Base-by-base conservation (phyloP, 2,113 vertebrate species). In the Fregetta grallaria region DNA sequence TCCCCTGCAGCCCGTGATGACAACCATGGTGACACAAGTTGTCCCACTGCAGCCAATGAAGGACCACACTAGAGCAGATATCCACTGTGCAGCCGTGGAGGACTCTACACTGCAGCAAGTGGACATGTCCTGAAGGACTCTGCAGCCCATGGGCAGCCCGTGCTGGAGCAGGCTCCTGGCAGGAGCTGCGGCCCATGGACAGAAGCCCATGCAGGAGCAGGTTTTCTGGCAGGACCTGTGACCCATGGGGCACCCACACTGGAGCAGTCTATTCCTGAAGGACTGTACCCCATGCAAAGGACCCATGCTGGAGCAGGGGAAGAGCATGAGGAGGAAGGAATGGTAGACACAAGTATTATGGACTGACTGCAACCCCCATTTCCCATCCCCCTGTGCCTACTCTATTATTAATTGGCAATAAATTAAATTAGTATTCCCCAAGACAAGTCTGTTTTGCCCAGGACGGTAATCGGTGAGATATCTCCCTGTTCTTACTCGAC, bases 231-330 rank as follows among this genome's bases (percentile, higher is more conserved):
- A 23, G 19, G 38, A 56, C 2, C 6, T 83, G 45, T 45, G 22
- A 72, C 30, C 7, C 2, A 2, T 22, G 11, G 9, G 14, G 6
- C 8, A 62, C 10, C 16, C 25, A 44, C 0, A 2, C 11, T 45
- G 20, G 21, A 70, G 49, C 2, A 25, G 5, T 61, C 59, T 0
- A 1, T 32, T 65, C 29, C 32, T 34, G 42, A 79, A 86, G 29
- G 13, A 36, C 47, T 52, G 5, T 2, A 38, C 1, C 11, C 6
- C 3, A 4, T 17, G 36, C 21, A 56, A 83, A 71, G 2, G 3
- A 8, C 3, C 9, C 20, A 34, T 26, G 16, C 18, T 56, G 34
- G 45, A 38, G 13, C 26, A 61, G 8, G 4, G 14, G 17, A 86
- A 74, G 34, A 74, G 25, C 14, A 23, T 9, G 21, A 80, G 22